Base-by-base conservation (phyloP, 1,140 invertebrate species). In the Anastrepha ludens region DNA sequence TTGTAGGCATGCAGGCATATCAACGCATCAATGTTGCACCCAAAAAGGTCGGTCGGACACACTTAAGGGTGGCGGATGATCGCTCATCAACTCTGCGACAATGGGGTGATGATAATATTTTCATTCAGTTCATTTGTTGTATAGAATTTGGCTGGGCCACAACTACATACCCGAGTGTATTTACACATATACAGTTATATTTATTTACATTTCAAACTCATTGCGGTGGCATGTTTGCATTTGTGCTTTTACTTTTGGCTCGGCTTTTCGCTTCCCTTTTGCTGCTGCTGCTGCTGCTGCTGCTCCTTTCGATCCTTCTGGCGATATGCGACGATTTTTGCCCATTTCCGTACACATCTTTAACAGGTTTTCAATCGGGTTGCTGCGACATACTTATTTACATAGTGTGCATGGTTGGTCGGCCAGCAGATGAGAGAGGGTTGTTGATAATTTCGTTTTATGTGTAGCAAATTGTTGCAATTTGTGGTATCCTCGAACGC, bases 391-490 rank as follows among this genome's bases (percentile, higher is more conserved):
- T 5, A 81, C 55, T 29, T 55, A 50, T 55, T 58, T 81, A 17
- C 7, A 1, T 8, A 29, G 74, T 81, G 47, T 20, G 47, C 50
- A 62, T 3, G 4, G 13, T 50, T 17, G 13, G 9, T 3, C 7
- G 7, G 74, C 2, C 74, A 81, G 17, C 5, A 39, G 29, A 11
- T 11, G 47, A 4, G 3, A 20, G 39, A 20, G 74, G 74, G 47
- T 81, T 20, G 47, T 20, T 55, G 29, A 29, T 29, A 81, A 81
- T 81, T 81, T 58, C 74, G 47, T 55, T 81, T 55, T 17, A 81
- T 81, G 74, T 81, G 74, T 81, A 81, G 74, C 74, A 81, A 81
- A 81, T 81, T 81, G 47, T 81, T 81, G 74, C 74, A 81, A 81
- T 81, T 81, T 81, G 47, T 58, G 74, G 67, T 44, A 15, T 29